Evolutionary conservation across 2,888 invertebrate species (phyloP).

Genomic region (Scaptomyza polygonia): DNA sequence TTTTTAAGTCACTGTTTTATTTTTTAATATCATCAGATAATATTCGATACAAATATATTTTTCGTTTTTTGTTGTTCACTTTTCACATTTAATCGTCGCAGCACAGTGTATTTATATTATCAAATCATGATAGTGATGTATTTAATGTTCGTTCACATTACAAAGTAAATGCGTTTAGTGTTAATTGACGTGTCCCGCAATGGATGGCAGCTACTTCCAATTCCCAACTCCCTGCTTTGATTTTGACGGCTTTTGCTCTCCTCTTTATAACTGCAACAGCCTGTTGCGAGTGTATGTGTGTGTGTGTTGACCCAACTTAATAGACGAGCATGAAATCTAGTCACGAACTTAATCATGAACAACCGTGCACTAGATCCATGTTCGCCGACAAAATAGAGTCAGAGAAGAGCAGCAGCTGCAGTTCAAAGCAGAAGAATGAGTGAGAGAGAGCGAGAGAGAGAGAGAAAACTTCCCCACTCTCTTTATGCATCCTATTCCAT

Average conservation of each 20-base stretch:
- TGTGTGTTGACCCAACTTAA: constrained; percentile 85
- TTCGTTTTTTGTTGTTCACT: background rate
- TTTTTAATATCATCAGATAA: too few relatives aligned
- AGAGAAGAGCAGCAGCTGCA: constrained; percentile 68
- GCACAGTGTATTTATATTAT: constrained; percentile 15
- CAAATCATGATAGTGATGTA: constrained; percentile 19
- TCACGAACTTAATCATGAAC: constrained; percentile 85
- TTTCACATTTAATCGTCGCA: constrained; percentile 19
- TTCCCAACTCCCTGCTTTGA: constrained; percentile 4
- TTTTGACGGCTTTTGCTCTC: constrained; percentile 32
- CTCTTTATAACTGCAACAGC: constrained; percentile 25
- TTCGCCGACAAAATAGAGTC: constrained; percentile 85
- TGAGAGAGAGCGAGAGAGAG: background rate
- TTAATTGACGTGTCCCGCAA: constrained; percentile 55
- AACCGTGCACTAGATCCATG: constrained; percentile 85
- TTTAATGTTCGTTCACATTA: constrained; percentile 33
- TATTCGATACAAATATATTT: too few relatives aligned
- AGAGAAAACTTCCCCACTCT: background rate
- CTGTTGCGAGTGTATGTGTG: constrained; percentile 33
- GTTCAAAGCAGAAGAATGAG: constrained; percentile 1
- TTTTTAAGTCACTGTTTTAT: too few relatives aligned
- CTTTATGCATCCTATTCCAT: constrained; percentile 19
- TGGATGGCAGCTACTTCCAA: constrained; percentile 9
- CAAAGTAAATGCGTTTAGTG: constrained; percentile 36
- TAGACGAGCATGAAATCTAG: constrained; percentile 85